These are phyloP conservation scores for Pteria penguin DNA, from an alignment of 2,888 invertebrate species.

Conservation along the genomic window DNA sequence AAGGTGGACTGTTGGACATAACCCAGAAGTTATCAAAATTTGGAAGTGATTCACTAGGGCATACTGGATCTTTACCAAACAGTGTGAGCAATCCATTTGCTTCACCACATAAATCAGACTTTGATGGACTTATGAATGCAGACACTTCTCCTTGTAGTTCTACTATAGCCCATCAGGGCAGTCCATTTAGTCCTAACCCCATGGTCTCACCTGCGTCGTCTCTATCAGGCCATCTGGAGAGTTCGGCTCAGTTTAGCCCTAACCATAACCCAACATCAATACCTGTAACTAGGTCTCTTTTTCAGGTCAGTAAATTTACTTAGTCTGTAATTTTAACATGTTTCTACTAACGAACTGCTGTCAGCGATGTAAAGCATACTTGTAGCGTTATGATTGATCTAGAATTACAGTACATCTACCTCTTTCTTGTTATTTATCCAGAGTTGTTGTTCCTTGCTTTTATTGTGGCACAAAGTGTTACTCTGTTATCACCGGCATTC, in stretches of 20 bases:
- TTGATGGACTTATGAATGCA: background rate
- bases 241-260: constrained; percentile 48
- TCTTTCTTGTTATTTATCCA: no score
- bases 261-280: constrained; percentile 8
- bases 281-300: constrained; percentile 53
- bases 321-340: no score
- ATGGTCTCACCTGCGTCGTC: constrained; percentile 53
- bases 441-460: no score
- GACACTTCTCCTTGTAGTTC: constrained; percentile 57
- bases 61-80: constrained; percentile 45
- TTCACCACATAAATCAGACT: constrained; percentile 51
- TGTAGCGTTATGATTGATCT: no score
- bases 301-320: constrained; percentile 62
- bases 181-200: constrained; percentile 56
- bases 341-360: no score
- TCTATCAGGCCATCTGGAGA: constrained; percentile 55
- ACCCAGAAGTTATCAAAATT: constrained; percentile 88
- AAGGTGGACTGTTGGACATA: constrained; percentile 89
- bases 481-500: no score
- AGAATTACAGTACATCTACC: no score
- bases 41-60: constrained; percentile 73
- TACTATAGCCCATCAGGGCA: constrained; percentile 58
- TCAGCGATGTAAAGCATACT: no score
- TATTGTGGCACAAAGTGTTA: no score
- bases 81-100: constrained; percentile 66